phyloP scores from a whole-genome alignment of 2,797 vertebrate species.

The Pelobates cultripes region DNA sequence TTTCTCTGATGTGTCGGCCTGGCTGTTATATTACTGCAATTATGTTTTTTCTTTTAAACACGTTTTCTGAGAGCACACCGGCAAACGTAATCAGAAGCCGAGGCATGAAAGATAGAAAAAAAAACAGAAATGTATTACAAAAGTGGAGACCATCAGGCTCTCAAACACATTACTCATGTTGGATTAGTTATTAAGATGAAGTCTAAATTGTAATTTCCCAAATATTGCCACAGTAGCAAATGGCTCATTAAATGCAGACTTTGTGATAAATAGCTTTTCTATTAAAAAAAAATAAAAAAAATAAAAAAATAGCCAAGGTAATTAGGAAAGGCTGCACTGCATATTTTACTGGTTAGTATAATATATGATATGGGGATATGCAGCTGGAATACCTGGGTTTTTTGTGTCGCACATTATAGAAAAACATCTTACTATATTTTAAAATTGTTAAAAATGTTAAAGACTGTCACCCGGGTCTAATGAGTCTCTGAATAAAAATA shows the following conservation, averaged over 20 bases:
- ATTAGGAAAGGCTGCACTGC: conserved; percentile 15
- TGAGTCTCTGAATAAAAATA: too few relatives aligned
- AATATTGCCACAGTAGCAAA: conserved; percentile 56
- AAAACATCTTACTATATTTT: too few relatives aligned
- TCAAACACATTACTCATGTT: conserved; percentile 50
- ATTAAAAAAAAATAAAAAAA: conserved; percentile 32
- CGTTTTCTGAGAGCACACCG: too few relatives aligned
- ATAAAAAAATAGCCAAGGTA: conserved; percentile 19
- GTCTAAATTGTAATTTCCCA: conserved; percentile 54
- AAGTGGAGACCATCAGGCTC: conserved; percentile 21
- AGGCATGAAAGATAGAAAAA: background rate
- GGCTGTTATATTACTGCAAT: too few relatives aligned
- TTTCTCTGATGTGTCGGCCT: too few relatives aligned
- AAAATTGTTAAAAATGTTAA: too few relatives aligned
- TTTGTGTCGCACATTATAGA: background rate
- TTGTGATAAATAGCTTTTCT: conserved; percentile 52
- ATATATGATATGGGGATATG: background rate
- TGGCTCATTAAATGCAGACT: conserved; percentile 55
- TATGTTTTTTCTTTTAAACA: too few relatives aligned
- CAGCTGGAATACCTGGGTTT: background rate
- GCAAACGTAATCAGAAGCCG: background rate
- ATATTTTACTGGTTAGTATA: conserved; percentile 22
- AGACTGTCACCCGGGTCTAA: too few relatives aligned
- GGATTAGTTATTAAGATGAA: conserved; percentile 48
- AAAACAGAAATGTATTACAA: background rate